phyloP scores from a whole-genome alignment of 1,140 invertebrate species.

The Proctacanthus coquilletti region DNA sequence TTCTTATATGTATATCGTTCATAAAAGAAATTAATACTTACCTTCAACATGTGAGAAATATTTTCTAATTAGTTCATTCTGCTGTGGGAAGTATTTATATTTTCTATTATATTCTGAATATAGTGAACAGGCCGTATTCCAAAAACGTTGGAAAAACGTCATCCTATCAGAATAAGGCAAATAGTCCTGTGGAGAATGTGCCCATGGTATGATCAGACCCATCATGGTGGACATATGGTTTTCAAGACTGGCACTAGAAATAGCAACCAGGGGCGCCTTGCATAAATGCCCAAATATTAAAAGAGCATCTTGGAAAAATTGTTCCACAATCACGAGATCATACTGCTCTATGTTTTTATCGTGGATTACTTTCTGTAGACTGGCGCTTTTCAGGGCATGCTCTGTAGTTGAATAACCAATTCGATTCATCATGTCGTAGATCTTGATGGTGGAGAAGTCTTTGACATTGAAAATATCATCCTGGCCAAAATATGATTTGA shows the following conservation, averaged over 20 bases:
- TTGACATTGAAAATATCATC: slow-evolving; percentile 13
- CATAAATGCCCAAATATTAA: slow-evolving; percentile 25
- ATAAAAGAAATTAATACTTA: slow-evolving; percentile 8
- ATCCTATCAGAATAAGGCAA: slow-evolving; percentile 7
- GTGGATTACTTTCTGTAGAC: slow-evolving; percentile 14
- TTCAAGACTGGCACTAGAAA: slow-evolving; percentile 23
- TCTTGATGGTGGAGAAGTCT: slow-evolving; percentile 8
- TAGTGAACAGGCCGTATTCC: slow-evolving; percentile 13
- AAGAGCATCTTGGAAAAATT: slow-evolving; percentile 32
- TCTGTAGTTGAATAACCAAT: slow-evolving; percentile 16
- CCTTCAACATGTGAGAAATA: slow-evolving; percentile 14
- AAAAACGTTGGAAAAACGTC: slow-evolving; percentile 13
- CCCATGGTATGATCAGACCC: slow-evolving; percentile 16
- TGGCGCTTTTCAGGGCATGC: slow-evolving; percentile 14
- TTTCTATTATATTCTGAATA: slow-evolving; percentile 4
- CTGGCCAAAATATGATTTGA: slow-evolving; percentile 13
- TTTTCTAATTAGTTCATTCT: slow-evolving; percentile 17
- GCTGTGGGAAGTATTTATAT: slow-evolving; percentile 13
- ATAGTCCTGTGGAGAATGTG: slow-evolving; percentile 21
- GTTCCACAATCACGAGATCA: slow-evolving; percentile 31
- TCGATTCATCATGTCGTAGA: slow-evolving; percentile 13
- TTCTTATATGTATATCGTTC: no score
- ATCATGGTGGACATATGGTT: slow-evolving; percentile 22
- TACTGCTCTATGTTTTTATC: slow-evolving; percentile 22
- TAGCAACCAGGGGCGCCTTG: slow-evolving; percentile 26